Percentiles rank a stretch among this genome's conserved stretches.
Conservation (phyloP, 2,113 vertebrate genomes). For the Erythrolamprus reginae region DNA sequence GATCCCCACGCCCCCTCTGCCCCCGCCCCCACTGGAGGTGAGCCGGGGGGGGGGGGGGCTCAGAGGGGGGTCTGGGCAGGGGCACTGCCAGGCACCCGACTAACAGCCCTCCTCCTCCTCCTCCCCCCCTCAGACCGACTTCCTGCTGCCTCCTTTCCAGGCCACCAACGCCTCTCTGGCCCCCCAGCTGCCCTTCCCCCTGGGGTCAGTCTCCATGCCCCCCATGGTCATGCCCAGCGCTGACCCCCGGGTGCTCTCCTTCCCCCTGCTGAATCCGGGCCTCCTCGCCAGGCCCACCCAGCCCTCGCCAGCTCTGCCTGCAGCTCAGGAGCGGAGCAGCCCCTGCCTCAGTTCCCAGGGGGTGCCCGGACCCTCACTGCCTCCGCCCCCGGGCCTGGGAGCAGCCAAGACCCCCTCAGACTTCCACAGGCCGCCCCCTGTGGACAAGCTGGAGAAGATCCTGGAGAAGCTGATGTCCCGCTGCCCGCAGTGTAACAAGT, state of each 20-base stretch:
- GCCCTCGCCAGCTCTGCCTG: slow-evolving; percentile 59
- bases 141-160: slow-evolving; percentile 70
- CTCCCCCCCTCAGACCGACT: slow-evolving; percentile 69
- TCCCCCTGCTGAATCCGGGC: slow-evolving; percentile 64
- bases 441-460: slow-evolving; percentile 82
- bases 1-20: slow-evolving; percentile 76
- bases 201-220: slow-evolving; percentile 70
- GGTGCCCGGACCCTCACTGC: slow-evolving; percentile 55
- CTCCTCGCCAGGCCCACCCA: slow-evolving; percentile 64
- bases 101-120: not conserved
- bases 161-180: slow-evolving; percentile 61
- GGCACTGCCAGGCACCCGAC: rapidly evolving
- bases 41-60: not conserved
- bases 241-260: slow-evolving; percentile 70
- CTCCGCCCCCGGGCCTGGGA: slow-evolving; percentile 66
- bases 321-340: slow-evolving; percentile 60
- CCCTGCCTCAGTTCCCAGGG: slow-evolving; percentile 50
- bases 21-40: slow-evolving; percentile 78
- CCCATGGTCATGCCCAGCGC: slow-evolving; percentile 78
- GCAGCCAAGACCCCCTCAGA: slow-evolving; percentile 52
- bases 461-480: slow-evolving; percentile 80
- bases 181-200: slow-evolving; percentile 71
- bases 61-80: too few relatives aligned
- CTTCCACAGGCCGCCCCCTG: slow-evolving; percentile 62
- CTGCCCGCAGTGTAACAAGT: slow-evolving; percentile 87